Percentiles rank a stretch among this genome's conserved stretches.
Conservation (phyloP, 2,888 invertebrate genomes). For the Noctua comes region DNA sequence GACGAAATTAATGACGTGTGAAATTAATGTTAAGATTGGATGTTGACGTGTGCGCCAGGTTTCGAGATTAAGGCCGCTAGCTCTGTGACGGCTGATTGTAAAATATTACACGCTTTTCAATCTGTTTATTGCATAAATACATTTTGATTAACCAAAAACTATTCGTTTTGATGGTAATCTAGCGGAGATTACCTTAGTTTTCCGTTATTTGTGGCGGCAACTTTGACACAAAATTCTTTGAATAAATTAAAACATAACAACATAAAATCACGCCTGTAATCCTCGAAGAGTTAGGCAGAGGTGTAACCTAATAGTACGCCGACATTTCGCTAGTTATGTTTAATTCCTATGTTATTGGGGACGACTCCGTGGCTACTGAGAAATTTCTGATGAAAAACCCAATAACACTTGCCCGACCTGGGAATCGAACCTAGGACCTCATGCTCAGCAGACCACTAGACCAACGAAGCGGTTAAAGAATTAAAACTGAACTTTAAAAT, state of each 20-base stretch:
- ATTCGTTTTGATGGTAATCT: constrained; percentile 36
- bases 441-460: no score
- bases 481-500: constrained; percentile 3
- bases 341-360: no score
- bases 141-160: constrained; percentile 21
- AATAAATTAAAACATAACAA: constrained; percentile 13
- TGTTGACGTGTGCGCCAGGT: constrained; percentile 34
- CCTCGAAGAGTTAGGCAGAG: no score
- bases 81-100: constrained; percentile 36
- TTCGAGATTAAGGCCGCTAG: constrained; percentile 53
- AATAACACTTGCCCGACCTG: no score
- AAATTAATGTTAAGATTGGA: constrained; percentile 58
- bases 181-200: constrained; percentile 9
- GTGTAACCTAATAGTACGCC: no score
- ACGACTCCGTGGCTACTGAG: no score
- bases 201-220: constrained; percentile 16
- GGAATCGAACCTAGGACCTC: no score
- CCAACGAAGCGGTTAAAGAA: neutral
- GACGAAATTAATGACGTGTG: constrained; percentile 60
- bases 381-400: no score
- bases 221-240: neutral
- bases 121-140: constrained; percentile 20
- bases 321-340: no score
- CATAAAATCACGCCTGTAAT: no score
- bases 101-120: constrained; percentile 37